Evolutionary conservation across 64 coral and sea anemone species (phyloP).

Genomic region (Cladopsammia gracilis): DNA sequence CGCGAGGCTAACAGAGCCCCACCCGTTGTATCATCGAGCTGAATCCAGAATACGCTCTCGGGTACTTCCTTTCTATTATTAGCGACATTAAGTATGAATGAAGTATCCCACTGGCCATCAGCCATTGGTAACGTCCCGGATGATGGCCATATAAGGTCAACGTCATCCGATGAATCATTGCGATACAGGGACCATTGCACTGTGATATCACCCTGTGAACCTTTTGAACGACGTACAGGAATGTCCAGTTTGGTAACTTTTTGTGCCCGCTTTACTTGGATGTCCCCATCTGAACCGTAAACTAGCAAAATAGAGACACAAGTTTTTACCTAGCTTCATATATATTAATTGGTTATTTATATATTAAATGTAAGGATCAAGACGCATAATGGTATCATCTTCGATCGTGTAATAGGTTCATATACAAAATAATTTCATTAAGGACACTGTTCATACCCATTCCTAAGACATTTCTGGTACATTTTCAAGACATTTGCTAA

Average conservation of each 20-base stretch:
- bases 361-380: too few species aligned
- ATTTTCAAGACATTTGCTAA: not conserved
- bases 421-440: too few species aligned
- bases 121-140: constrained; percentile 65
- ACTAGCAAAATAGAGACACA: too few species aligned
- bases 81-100: constrained; percentile 51
- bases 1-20: constrained; percentile 65
- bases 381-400: too few species aligned
- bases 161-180: constrained; percentile 39
- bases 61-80: not conserved
- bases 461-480: too few species aligned
- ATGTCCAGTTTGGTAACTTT: constrained; percentile 67
- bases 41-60: constrained; percentile 3
- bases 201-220: constrained; percentile 64
- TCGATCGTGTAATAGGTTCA: too few species aligned
- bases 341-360: too few species aligned
- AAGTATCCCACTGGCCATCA: constrained; percentile 77
- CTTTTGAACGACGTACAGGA: constrained; percentile 74
- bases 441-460: too few species aligned
- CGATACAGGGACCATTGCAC: constrained; percentile 70
- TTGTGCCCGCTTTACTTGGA: constrained; percentile 13
- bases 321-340: too few species aligned
- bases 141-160: constrained; percentile 69
- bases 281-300: constrained; percentile 45
- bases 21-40: constrained; percentile 43